A percentile compares a stretch with the other conserved stretches of the same genome.
Conservation (phyloP, 2,888 invertebrate species). For the Leptogaster cylindrica region DNA sequence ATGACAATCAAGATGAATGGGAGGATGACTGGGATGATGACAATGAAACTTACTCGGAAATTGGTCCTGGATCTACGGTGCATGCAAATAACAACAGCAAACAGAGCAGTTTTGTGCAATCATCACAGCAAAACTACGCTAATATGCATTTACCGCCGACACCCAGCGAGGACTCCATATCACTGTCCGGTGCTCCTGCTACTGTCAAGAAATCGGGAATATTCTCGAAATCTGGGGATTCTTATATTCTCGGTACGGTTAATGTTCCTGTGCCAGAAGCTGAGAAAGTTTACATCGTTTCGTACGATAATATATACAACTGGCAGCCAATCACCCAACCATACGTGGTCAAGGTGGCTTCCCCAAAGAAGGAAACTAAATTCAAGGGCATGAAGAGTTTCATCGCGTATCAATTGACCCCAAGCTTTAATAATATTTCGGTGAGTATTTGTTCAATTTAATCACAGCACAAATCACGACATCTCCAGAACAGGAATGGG, state of each 20-base stretch:
- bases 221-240: slow-evolving; percentile 90
- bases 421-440: slow-evolving; percentile 92
- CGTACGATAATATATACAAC: slow-evolving; percentile 73
- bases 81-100: slow-evolving; percentile 42
- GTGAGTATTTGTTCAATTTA: slow-evolving; percentile 63
- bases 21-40: slow-evolving; percentile 86
- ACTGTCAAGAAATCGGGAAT: slow-evolving; percentile 79
- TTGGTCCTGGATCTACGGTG: slow-evolving; percentile 65
- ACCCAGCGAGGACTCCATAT: slow-evolving; percentile 64
- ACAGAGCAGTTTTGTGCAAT: slow-evolving; percentile 39
- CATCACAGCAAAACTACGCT: slow-evolving; percentile 53
- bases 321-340: slow-evolving; percentile 79
- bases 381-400: slow-evolving; percentile 97
- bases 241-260: slow-evolving; percentile 81
- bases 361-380: slow-evolving; percentile 97
- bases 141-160: slow-evolving; percentile 59
- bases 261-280: slow-evolving; percentile 73
- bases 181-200: slow-evolving; percentile 54
- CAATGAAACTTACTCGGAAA: slow-evolving; percentile 78
- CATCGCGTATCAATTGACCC: slow-evolving; percentile 95
- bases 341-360: slow-evolving; percentile 86
- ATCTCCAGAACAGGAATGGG: no score
- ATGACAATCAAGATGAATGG: slow-evolving; percentile 74
- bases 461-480: background rate
- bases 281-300: slow-evolving; percentile 76